phyloP scores from a whole-genome alignment of 1,140 invertebrate species.

The Achatina immaculata region DNA sequence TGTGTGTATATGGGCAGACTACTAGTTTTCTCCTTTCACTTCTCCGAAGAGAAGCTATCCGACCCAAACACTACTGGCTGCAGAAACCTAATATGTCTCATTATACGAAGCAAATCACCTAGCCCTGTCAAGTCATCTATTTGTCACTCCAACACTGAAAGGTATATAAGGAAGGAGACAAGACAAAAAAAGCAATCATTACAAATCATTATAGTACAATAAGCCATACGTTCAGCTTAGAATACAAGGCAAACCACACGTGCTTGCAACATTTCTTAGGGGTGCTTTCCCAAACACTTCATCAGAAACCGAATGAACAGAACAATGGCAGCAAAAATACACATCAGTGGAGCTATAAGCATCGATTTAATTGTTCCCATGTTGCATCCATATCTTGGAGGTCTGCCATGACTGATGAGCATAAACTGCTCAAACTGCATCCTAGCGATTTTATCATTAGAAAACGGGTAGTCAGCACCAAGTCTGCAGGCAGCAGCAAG shows the following conservation, averaged over 20 bases:
- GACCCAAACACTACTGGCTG: too few species aligned
- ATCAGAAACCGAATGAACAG: constrained; percentile 39
- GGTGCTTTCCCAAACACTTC: constrained; percentile 11
- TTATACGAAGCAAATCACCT: too few species aligned
- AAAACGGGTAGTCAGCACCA: constrained; percentile 61
- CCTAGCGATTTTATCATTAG: constrained; percentile 53
- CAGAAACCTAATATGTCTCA: too few species aligned
- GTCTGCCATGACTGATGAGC: constrained; percentile 54
- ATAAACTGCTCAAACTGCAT: constrained; percentile 64
- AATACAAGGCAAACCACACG: background rate
- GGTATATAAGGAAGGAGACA: too few species aligned
- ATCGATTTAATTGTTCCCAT: constrained; percentile 40
- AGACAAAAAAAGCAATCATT: too few species aligned
- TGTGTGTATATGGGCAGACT: too few species aligned
- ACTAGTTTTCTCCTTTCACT: too few species aligned
- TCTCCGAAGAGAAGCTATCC: too few species aligned
- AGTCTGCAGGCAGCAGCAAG: constrained; percentile 56
- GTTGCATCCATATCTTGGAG: constrained; percentile 46
- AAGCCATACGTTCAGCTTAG: background rate
- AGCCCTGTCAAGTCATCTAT: too few species aligned
- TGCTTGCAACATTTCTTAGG: background rate
- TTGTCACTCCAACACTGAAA: too few species aligned
- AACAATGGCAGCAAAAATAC: constrained; percentile 48
- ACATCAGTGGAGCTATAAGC: constrained; percentile 46
- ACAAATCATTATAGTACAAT: too few species aligned